Evolutionary conservation across 2,113 vertebrate genomes (phyloP), one percentile per base, ranked within the genome.

Genomic region (Bubo scandiacus): DNA sequence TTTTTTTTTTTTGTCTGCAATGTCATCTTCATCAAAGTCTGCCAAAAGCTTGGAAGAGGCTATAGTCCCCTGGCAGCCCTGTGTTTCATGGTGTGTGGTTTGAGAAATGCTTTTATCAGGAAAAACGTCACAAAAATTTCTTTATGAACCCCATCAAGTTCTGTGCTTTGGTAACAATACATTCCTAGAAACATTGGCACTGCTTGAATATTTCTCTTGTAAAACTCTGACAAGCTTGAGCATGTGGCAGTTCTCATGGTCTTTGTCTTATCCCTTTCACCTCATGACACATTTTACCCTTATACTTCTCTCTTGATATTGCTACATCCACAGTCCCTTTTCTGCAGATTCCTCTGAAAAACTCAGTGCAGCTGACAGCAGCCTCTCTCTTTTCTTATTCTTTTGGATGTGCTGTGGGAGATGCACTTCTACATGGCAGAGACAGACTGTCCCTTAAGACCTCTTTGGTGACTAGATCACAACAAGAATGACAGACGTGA

Each of bases 21-120:
- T 83, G 79, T 90, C 91, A 87, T 81, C 90, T 71, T 73, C 84
- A 92, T 93, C 88, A 95, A 92, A 95, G 81, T 23, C 84, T 71
- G 62, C 74, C 67, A 58, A 96, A 62, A 90, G 47, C 84, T 88
- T 66, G 68, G 71, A 91, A 92, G 78, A 88, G 32, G 55, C 68
- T 59, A n/a, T 2, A 38, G 63, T 87, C 81, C 89, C 91, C 75
- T 71, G 77, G 83, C 57, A 91, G 73, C 66, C 73, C 78, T 49
- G 45, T 30, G 54, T 58, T 95, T 90, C 9, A 5, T 43, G 13
- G 23, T 71, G 17, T 27, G 13, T 59, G n/a, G 72, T 67, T 92
- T 67, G 49, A 94, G 86, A 84, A 86, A 77, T 38, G 67, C 77
- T 92, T 97, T 45, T 10, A 74, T 80, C 65, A 51, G 43, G 90